Evolutionary conservation across 2,888 invertebrate genomes (phyloP).

Genomic region (Odontocolon sp.): DNA sequence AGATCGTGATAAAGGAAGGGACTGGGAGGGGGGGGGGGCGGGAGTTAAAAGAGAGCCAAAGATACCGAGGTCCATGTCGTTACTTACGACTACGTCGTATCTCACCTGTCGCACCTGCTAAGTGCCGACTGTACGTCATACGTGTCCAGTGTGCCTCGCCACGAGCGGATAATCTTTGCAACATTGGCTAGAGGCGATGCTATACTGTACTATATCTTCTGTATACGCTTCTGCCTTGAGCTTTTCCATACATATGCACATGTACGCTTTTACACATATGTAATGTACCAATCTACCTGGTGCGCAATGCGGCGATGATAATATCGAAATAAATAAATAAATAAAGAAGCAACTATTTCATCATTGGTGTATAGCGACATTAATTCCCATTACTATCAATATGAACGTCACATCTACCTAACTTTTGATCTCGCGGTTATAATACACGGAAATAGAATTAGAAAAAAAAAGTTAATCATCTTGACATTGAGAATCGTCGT

Average conservation of each 20-base stretch:
- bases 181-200: not conserved
- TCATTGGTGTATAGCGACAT: too few relatives aligned
- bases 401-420: too few relatives aligned
- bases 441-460: too few relatives aligned
- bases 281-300: not conserved
- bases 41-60: constrained; percentile 4
- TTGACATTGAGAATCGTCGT: too few relatives aligned
- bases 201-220: not conserved
- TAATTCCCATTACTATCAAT: too few relatives aligned
- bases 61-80: constrained; percentile 54
- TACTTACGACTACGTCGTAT: constrained; percentile 66
- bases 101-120: constrained; percentile 69
- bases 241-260: constrained; percentile 22
- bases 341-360: too few relatives aligned
- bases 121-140: constrained; percentile 64
- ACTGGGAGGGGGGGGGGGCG: not conserved
- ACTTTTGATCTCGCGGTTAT: too few relatives aligned
- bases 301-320: not conserved
- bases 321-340: too few relatives aligned
- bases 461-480: too few relatives aligned
- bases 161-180: constrained; percentile 36
- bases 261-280: not conserved
- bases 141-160: not conserved
- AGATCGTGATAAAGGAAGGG: not conserved
- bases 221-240: not conserved